These are phyloP conservation scores for Macropodus opercularis DNA, from an alignment of 2,797 vertebrate species.

Conservation along the genomic window DNA sequence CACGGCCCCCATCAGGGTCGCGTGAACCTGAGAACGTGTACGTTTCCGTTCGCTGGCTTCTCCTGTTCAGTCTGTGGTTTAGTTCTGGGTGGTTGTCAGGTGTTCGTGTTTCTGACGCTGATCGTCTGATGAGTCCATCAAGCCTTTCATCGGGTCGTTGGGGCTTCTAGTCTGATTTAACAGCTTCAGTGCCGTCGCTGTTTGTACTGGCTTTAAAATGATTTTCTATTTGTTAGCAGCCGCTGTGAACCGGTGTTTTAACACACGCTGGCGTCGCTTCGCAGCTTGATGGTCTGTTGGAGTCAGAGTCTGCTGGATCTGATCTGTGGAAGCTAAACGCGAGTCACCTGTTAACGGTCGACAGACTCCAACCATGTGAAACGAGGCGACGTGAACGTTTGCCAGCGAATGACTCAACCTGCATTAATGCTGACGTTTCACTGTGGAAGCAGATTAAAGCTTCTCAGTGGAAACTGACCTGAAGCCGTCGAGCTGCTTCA, in stretches of 20 bases:
- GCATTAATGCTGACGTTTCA: not conserved
- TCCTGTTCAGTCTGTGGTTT: too few relatives aligned
- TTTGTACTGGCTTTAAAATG: too few relatives aligned
- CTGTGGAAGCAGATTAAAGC: not conserved
- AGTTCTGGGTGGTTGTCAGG: too few relatives aligned
- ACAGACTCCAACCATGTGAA: not conserved
- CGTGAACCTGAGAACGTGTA: too few relatives aligned
- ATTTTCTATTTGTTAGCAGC: too few relatives aligned
- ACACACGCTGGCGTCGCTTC: conserved; percentile 18
- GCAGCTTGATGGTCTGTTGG: conserved; percentile 54
- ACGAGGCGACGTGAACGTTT: not conserved
- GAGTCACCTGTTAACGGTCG: not conserved
- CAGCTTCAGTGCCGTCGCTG: too few relatives aligned
- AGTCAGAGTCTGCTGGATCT: conserved; percentile 20
- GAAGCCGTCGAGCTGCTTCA: not conserved
- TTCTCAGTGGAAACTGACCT: conserved; percentile 26
- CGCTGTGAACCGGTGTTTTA: not conserved
- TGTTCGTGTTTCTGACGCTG: too few relatives aligned
- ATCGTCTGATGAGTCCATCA: too few relatives aligned
- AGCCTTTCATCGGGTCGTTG: too few relatives aligned
- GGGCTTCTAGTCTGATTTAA: too few relatives aligned
- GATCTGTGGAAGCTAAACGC: conserved; percentile 7
- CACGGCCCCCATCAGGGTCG: too few relatives aligned
- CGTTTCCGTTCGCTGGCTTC: too few relatives aligned
- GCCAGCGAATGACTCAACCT: not conserved